phyloP scores from a whole-genome alignment of 2,113 vertebrate species.

The Pao palembangensis region DNA sequence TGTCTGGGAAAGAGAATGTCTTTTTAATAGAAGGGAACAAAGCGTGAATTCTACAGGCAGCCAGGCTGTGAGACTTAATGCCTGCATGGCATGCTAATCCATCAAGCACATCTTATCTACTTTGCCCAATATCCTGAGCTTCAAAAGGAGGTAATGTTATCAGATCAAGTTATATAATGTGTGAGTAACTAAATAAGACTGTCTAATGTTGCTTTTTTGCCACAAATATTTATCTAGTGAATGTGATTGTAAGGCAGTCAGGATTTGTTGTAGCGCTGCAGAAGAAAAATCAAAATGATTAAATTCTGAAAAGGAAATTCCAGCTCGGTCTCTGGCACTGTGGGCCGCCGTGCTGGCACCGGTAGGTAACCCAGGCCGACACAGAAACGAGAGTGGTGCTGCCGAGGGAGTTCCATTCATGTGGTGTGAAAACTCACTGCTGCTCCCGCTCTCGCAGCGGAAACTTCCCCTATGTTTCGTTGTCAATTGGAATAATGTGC shows the following conservation, averaged over 20 bases:
- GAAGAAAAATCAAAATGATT: constrained; percentile 7
- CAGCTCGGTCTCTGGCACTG: constrained; percentile 16
- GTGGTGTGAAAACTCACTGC: constrained; percentile 43
- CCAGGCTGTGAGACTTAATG: constrained; percentile 65
- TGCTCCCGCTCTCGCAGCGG: constrained; percentile 23
- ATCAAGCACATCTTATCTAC: constrained; percentile 60
- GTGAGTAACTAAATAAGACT: constrained; percentile 25
- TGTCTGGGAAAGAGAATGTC: constrained; percentile 29
- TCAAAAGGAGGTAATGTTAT: constrained; percentile 42
- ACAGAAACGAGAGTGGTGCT: constrained; percentile 30
- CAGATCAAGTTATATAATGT: constrained; percentile 51
- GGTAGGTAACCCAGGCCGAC: constrained; percentile 47
- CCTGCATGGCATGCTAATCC: constrained; percentile 49
- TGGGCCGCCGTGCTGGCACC: constrained; percentile 49
- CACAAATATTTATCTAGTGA: neutral
- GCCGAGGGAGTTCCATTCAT: constrained; percentile 43
- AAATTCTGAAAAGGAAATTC: neutral
- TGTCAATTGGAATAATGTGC: constrained; percentile 43
- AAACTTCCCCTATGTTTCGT: constrained; percentile 41
- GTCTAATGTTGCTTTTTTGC: neutral
- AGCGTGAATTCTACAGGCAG: constrained; percentile 52
- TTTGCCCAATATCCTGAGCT: constrained; percentile 58
- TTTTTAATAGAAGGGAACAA: constrained; percentile 61
- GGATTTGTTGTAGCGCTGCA: constrained; percentile 7
- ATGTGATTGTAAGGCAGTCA: neutral